Percentiles rank a stretch among this genome's conserved stretches.
phyloP scores from a whole-genome alignment of 2,113 vertebrate species.

The Isichthys henryi region DNA sequence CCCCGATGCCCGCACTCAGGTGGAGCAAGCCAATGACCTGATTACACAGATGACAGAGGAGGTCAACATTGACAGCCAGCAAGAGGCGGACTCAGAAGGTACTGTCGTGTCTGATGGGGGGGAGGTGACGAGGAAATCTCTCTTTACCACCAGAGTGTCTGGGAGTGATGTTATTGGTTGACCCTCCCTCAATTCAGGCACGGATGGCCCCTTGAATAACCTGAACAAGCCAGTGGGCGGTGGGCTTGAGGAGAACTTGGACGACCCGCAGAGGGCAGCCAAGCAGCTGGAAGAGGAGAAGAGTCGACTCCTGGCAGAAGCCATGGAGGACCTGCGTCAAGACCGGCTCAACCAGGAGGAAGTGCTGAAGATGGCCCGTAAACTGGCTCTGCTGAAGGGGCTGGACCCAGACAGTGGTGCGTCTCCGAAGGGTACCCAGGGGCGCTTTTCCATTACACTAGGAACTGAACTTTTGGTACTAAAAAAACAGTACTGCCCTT shows the following conservation, averaged over 20 bases:
- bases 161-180: background rate
- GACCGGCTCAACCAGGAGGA: slow-evolving; percentile 72
- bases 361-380: slow-evolving; percentile 73
- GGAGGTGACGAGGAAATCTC: background rate
- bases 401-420: slow-evolving; percentile 79
- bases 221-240: slow-evolving; percentile 61
- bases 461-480: background rate
- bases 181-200: slow-evolving; percentile 23
- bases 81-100: slow-evolving; percentile 45
- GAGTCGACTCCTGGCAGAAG: slow-evolving; percentile 71
- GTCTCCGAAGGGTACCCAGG: background rate
- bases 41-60: slow-evolving; percentile 79
- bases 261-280: slow-evolving; percentile 45
- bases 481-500: background rate
- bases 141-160: background rate
- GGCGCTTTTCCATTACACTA: background rate
- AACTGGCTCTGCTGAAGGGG: slow-evolving; percentile 75
- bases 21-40: slow-evolving; percentile 75
- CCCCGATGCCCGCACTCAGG: slow-evolving; percentile 69
- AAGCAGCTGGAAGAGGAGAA: slow-evolving; percentile 74
- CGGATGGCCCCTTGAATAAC: slow-evolving; percentile 66
- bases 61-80: slow-evolving; percentile 69
- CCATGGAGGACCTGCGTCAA: slow-evolving; percentile 68
- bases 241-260: slow-evolving; percentile 51
- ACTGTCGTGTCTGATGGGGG: background rate